phyloP scores from a whole-genome alignment of 1,140 invertebrate species.

The Drosophila nigrodunni region DNA sequence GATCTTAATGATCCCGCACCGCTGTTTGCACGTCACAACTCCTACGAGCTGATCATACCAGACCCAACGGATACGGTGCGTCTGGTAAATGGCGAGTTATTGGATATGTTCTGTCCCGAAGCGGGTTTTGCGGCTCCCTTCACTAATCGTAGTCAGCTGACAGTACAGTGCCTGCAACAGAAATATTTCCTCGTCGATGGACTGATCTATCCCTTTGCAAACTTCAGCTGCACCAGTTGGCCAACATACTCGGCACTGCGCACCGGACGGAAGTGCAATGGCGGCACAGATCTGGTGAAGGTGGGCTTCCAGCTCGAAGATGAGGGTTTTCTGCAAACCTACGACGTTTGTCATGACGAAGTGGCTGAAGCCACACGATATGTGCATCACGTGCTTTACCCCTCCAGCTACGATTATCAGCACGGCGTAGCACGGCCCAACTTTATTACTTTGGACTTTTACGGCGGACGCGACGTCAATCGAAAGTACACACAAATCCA shows the following conservation, averaged over 20 bases:
- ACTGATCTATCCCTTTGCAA: conserved; percentile 65
- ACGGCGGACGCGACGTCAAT: conserved; percentile 73
- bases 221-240: conserved; percentile 73
- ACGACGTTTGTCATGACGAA: conserved; percentile 85
- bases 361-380: conserved; percentile 81
- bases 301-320: conserved; percentile 76
- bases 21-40: conserved; percentile 57
- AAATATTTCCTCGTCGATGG: conserved; percentile 75
- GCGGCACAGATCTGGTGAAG: conserved; percentile 75
- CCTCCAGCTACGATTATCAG: conserved; percentile 79
- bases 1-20: conserved; percentile 77
- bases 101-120: conserved; percentile 77
- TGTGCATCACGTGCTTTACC: conserved; percentile 80
- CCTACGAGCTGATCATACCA: conserved; percentile 66
- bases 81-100: conserved; percentile 62
- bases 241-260: conserved; percentile 73
- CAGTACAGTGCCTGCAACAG: conserved; percentile 71
- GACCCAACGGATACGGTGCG: conserved; percentile 72
- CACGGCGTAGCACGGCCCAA: conserved; percentile 70
- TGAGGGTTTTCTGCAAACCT: conserved; percentile 78
- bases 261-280: conserved; percentile 75
- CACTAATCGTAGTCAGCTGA: conserved; percentile 54
- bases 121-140: conserved; percentile 63
- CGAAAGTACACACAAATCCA: conserved; percentile 71
- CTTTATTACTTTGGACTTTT: conserved; percentile 78